A percentile compares a stretch with the other conserved stretches of the same genome.
Conservation (phyloP, 2,888 invertebrate genomes). For the Buathra laborator region DNA sequence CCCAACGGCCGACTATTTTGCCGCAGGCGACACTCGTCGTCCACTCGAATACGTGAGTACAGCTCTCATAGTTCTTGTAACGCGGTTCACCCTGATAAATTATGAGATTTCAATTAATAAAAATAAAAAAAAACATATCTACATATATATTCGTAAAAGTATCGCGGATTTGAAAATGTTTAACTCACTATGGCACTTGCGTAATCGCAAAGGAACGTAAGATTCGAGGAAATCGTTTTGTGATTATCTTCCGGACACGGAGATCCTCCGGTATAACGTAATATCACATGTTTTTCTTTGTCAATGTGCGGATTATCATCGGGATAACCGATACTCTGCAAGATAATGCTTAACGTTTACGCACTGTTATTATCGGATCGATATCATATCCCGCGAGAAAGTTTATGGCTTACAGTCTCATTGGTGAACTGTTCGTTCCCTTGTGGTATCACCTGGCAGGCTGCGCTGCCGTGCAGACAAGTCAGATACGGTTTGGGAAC, state of each 20-base stretch:
- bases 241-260: constrained; percentile 74
- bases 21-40: constrained; percentile 77
- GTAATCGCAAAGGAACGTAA: constrained; percentile 75
- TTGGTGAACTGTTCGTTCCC: constrained; percentile 71
- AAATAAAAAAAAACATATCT: neutral
- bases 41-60: constrained; percentile 80
- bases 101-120: neutral
- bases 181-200: constrained; percentile 66
- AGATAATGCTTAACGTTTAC: constrained; percentile 26
- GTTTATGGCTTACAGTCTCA: constrained; percentile 76
- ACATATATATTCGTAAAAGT: no score
- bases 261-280: constrained; percentile 76
- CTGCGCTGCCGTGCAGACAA: constrained; percentile 78
- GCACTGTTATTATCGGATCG: neutral
- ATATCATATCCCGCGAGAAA: neutral
- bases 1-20: constrained; percentile 73
- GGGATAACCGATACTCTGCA: constrained; percentile 79
- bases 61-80: constrained; percentile 75
- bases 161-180: constrained; percentile 5
- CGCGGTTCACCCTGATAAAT: constrained; percentile 71
- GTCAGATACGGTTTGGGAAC: constrained; percentile 73
- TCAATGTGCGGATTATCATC: constrained; percentile 73
- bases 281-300: constrained; percentile 70
- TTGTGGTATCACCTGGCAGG: constrained; percentile 75
- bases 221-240: constrained; percentile 73